phyloP scores from a whole-genome alignment of 1,140 invertebrate genomes.

The Zaprionus ornatus region DNA sequence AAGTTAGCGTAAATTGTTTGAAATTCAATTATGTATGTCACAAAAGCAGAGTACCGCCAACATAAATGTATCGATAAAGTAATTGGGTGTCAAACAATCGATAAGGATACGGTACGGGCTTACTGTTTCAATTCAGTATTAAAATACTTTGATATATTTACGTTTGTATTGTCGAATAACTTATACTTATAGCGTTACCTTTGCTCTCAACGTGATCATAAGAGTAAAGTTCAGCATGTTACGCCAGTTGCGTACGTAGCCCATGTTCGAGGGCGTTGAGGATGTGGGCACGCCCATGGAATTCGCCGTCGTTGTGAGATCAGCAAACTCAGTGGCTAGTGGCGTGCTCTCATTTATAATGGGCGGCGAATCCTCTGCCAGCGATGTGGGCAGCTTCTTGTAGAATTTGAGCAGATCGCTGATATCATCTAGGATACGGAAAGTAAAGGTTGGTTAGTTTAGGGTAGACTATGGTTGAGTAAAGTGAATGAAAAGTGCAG shows the following conservation, averaged over 20 bases:
- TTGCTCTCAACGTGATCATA: slow-evolving; percentile 75
- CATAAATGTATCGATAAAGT: neutral
- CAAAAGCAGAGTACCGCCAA: neutral
- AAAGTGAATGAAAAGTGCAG: too few species aligned
- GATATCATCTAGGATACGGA: slow-evolving; percentile 67
- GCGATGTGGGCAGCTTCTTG: slow-evolving; percentile 62
- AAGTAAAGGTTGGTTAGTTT: neutral
- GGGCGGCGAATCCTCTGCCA: slow-evolving; percentile 44
- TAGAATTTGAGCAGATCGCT: slow-evolving; percentile 82
- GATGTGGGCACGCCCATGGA: slow-evolving; percentile 38
- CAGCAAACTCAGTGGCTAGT: slow-evolving; percentile 27
- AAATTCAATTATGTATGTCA: neutral
- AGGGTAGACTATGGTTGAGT: neutral
- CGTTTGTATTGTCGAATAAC: neutral
- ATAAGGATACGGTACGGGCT: slow-evolving; percentile 23
- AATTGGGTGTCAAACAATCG: neutral
- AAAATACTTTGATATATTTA: too few species aligned
- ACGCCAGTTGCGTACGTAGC: slow-evolving; percentile 74
- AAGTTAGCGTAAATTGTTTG: neutral
- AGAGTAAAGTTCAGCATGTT: slow-evolving; percentile 77
- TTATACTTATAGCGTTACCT: slow-evolving; percentile 46
- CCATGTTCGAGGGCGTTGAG: slow-evolving; percentile 75
- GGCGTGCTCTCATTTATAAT: slow-evolving; percentile 18
- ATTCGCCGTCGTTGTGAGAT: slow-evolving; percentile 26
- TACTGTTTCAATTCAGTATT: too few species aligned